Base-by-base conservation (phyloP, 2,888 invertebrate species). In the Thymelicus sylvestris region DNA sequence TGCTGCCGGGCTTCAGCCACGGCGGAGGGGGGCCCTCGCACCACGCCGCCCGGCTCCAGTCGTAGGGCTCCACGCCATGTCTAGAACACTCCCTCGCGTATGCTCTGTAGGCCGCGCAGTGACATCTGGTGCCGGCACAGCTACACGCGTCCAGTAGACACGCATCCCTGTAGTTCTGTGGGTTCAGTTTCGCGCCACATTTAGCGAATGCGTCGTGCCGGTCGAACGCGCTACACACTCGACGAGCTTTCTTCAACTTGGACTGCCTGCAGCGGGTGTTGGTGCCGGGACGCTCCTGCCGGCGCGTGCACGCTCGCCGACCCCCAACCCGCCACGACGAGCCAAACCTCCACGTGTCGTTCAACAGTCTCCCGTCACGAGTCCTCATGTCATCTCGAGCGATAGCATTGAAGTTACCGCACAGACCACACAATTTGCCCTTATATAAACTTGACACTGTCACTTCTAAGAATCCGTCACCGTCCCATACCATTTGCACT, bases 351-450 rank as follows among this genome's bases (percentile, higher is more conserved):
- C 95, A 94, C 38, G 90, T 85, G 78, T 97, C 97, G 61, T 94
- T 94, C 72, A 97, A 95, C 63, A 96, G 89, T 63, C 94, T 93
- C 10, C 97, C 97, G 76, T 95, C 95, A 66, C 96, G 95, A 65
- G 95, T 95, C 76, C 93, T 95, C 83, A 98, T 95, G 91, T 98
- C 99, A 86, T 98, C 99, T 76, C 97, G 95, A 4, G 96, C 96
- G 74, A 97, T 94, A 61, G 96, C 96, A 89, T 99, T 99, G 90
- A 97, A 99, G 86, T 99, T 99, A 0, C 99, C 99, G 84, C 99
- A 99, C 19, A 99, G 92, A 13, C 99, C 99, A 84, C 98, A 98
- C 72, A 98, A 87, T 80, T 95, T 95, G 71, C 95, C 95, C 86
- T 96, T 97, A 91, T 96, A 97, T 67, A 90, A 94, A 73, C 95